These are phyloP conservation scores for Lethenteron reissneri DNA, from an alignment of 2,113 vertebrate genomes.

Conservation along the genomic window DNA sequence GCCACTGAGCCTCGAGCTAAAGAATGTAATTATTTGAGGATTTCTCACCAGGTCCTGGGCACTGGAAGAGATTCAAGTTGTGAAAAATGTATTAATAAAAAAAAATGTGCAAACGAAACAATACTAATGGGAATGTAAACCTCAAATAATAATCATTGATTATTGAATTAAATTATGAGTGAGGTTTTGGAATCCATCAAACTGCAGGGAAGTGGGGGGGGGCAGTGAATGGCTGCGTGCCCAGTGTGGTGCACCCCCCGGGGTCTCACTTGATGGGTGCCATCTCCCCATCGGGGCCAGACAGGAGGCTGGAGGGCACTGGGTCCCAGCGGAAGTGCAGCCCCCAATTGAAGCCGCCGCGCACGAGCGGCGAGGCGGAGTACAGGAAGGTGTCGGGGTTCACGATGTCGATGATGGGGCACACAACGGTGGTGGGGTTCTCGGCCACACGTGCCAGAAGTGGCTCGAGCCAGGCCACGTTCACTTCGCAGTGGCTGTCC, in stretches of 20 bases:
- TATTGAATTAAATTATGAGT: no score
- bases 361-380: slow-evolving; percentile 65
- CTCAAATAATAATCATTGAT: no score
- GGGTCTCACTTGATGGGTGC: slow-evolving; percentile 50
- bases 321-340: slow-evolving; percentile 98
- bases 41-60: no score
- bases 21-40: no score
- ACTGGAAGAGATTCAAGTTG: no score
- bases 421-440: slow-evolving; percentile 47
- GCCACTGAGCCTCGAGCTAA: no score
- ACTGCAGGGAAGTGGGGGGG: no score
- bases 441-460: slow-evolving; percentile 37
- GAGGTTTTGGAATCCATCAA: no score
- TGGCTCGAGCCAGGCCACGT: slow-evolving; percentile 59
- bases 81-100: no score
- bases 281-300: slow-evolving; percentile 30
- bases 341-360: slow-evolving; percentile 97
- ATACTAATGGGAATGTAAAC: no score
- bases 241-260: not conserved
- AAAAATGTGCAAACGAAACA: no score
- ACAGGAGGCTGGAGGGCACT: slow-evolving; percentile 45
- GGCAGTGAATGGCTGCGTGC: no score
- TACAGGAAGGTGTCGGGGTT: slow-evolving; percentile 72
- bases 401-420: slow-evolving; percentile 91
- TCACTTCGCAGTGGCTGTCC: slow-evolving; percentile 95